Evolutionary conservation across 2,113 vertebrate species (phyloP), one percentile per base, ranked within the genome.

Genomic region (Eolophus roseicapilla): DNA sequence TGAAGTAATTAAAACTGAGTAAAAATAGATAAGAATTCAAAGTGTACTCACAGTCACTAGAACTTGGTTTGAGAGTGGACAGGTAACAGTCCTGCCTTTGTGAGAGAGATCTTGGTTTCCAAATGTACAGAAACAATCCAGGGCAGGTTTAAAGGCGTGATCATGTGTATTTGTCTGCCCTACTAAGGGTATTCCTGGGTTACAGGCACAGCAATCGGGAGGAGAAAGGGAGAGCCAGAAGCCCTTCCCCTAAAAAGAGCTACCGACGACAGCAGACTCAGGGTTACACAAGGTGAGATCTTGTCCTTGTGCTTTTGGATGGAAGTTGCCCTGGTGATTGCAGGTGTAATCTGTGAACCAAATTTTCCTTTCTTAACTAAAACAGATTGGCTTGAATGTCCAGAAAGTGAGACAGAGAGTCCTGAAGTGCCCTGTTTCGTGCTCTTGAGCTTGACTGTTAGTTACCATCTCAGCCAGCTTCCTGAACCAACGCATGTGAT

Each of bases 271-370:
- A 97, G 65, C 98, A 98, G 8, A 59, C 69, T 21, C 70, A 97
- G 0, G 97, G 98, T 1, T 98, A 98, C 64, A 98, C 19, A 99
- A 98, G 99, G 98, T 35, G 27, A 46, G 19, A 6, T 9, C 44
- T 12, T 20, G 16, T 33, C 7, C 47, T 24, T 46, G 10, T 55
- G 55, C 49, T n/a, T 47, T 33, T 12, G 69, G 47, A 1, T 20
- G 23, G 53, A 31, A 53, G 55, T 19, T 69, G 23, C 7, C 24
- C 47, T 12, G 41, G 13, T 47, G 57, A 11, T 14, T 35, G 39
- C n/a, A 59, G 57, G 57, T 65, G 21, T 50, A 8, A 68, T 25
- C 46, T 59, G 41, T 13, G 59, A 35, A 2, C 7, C n/a, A 12
- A 1, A 19, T 13, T 17, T 44, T 7, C 9, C 35, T 62, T 31